phyloP scores from a whole-genome alignment of 2,888 invertebrate species.

The Xestia rhomboidea region DNA sequence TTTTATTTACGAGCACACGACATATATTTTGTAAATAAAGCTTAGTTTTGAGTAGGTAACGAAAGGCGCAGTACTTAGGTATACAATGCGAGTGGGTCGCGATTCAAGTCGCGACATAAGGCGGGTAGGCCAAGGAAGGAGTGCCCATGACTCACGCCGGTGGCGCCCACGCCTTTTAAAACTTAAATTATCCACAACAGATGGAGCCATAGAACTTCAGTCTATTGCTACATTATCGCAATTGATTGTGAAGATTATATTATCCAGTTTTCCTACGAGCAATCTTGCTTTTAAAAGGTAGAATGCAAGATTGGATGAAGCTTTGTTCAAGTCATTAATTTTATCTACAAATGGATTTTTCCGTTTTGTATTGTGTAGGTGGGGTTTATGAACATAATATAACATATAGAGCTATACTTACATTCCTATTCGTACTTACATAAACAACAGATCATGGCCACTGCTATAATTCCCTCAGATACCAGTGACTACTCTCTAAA shows the following conservation, averaged over 20 bases:
- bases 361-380: constrained; percentile 31
- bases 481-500: constrained; percentile 28
- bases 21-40: constrained; percentile 38
- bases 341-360: constrained; percentile 28
- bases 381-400: constrained; percentile 26
- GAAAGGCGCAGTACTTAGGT: constrained; percentile 34
- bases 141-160: constrained; percentile 81
- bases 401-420: not conserved
- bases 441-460: constrained; percentile 5
- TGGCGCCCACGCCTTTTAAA: constrained; percentile 81
- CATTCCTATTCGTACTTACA: not conserved
- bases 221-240: constrained; percentile 46
- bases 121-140: constrained; percentile 66
- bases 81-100: constrained; percentile 63
- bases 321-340: not conserved
- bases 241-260: constrained; percentile 45
- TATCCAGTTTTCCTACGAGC: constrained; percentile 17
- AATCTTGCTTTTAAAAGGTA: constrained; percentile 15
- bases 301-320: not conserved
- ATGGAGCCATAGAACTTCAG: constrained; percentile 73
- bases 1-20: constrained; percentile 8
- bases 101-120: constrained; percentile 54
- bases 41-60: constrained; percentile 41
- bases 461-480: constrained; percentile 18
- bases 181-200: constrained; percentile 76